Conservation (phyloP, 2,888 invertebrate species). For the Pinctada fucata region DNA sequence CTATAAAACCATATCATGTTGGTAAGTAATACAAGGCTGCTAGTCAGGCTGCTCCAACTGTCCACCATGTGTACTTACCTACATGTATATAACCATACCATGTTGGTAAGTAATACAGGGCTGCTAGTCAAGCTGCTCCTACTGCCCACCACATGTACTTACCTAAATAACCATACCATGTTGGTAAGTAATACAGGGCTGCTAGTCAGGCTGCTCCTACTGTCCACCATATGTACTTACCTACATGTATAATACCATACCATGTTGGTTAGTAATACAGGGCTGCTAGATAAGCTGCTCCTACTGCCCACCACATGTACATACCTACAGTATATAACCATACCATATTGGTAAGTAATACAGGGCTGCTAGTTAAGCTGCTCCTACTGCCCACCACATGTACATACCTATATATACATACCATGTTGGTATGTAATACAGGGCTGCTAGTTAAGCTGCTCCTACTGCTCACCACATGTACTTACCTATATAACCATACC, state of each 20-base stretch:
- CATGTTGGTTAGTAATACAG: conserved; percentile 72
- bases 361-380: too few relatives aligned
- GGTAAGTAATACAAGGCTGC: conserved; percentile 68
- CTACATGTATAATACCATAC: conserved; percentile 65
- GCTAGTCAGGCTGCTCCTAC: conserved; percentile 57
- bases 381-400: too few relatives aligned
- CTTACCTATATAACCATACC: conserved; percentile 61
- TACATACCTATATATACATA: conserved; percentile 26
- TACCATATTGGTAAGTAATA: conserved; percentile 55
- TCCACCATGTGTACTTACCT: too few relatives aligned
- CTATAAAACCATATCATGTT: conserved; percentile 70
- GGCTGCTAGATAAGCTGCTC: conserved; percentile 53
- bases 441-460: conserved; percentile 44
- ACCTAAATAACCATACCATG: conserved; percentile 20
- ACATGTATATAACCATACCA: too few relatives aligned
- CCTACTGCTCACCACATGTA: conserved; percentile 70
- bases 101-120: too few relatives aligned
- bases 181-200: neutral
- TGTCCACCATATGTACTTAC: conserved; percentile 64
- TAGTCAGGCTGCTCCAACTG: conserved; percentile 40
- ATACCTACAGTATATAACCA: conserved; percentile 72
- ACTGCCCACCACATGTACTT: neutral
- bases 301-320: conserved; percentile 69
- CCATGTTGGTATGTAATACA: neutral
- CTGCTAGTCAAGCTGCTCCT: too few relatives aligned